Base-by-base conservation (phyloP, 1,140 invertebrate species). In the Penaeus vannamei region DNA sequence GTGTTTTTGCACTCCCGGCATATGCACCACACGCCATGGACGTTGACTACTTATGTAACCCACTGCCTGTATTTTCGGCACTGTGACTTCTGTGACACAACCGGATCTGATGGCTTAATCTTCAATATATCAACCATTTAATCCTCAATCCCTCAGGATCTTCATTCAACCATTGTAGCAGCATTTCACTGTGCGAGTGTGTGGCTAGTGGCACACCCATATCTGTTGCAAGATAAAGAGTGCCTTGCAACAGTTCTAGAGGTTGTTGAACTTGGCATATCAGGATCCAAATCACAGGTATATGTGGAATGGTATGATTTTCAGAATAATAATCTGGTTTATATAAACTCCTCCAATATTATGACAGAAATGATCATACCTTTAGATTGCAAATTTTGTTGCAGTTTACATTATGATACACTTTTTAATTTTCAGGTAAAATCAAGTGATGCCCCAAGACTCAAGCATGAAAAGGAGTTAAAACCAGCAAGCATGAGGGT, bases 401-500 rank as follows among this genome's bases (percentile, higher is more conserved):
- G 32, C 36, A 2, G 53, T 17, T 53, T 53, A 22, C 12, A 20
- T 32, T n/a, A 1, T 0, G 20, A 26, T 72, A 79, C 87, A 60
- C 84, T 90, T n/a, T 91, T 36, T 60, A 80, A 72, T 87, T 59
- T 69, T 2, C 92, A 95, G 96, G 96, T 93, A n/a, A 98, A 98
- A 94, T 95, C 96, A 4, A 96, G 97, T 36, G 97, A 99, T 93
- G 95, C 96, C 42, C 95, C 97, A 0, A 97, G 97, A 93, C 96
- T 98, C 94, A 99, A 99, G 93, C 97, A 98, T 91, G 97, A 98
- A 90, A 99, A 99, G 92, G 97, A 98, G 93, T 92, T 98, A 61
- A 99, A 99, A 93, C 98, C 98, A 19, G 98, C 97, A 1, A 99
- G 98, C 0, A 97, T 99, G 96, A 94, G 98, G 89, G 98, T 99